phyloP scores from a whole-genome alignment of 2,113 vertebrate genomes.

The Lepidothrix coronata region DNA sequence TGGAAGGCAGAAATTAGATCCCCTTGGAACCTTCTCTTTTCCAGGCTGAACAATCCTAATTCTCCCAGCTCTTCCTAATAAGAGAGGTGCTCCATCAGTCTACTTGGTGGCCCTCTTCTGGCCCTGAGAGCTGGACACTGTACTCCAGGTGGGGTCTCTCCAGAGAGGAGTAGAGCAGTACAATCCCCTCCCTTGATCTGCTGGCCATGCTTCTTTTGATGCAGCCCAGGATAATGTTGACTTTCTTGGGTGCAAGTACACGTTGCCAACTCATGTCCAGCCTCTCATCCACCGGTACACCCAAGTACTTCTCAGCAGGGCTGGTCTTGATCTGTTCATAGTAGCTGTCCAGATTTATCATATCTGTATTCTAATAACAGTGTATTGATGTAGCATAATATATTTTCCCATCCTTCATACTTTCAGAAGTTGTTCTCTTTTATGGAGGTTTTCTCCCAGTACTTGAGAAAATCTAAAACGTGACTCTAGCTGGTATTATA shows the following conservation, averaged over 20 bases:
- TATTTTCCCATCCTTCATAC: not conserved
- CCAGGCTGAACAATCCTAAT: not conserved
- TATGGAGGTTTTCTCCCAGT: not conserved
- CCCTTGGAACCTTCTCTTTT: not conserved
- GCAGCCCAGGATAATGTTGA: fast-evolving
- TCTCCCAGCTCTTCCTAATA: not conserved
- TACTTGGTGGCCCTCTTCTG: not conserved
- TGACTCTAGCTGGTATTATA: not conserved
- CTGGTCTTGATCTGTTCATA: not conserved
- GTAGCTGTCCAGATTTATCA: not conserved
- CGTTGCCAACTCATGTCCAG: not conserved
- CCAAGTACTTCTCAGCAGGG: not conserved
- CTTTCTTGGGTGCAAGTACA: not conserved
- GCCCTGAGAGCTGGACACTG: not conserved
- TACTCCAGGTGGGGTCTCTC: not conserved
- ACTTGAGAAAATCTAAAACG: not conserved
- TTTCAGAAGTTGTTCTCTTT: not conserved
- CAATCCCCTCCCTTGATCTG: not conserved
- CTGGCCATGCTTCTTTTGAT: fast-evolving
- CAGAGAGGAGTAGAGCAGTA: not conserved
- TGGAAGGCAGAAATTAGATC: not conserved
- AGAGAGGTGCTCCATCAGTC: not conserved
- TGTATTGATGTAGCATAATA: not conserved
- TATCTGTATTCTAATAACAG: not conserved
- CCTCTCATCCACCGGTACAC: not conserved